phyloP scores from a whole-genome alignment of 2,888 invertebrate species.

The Dichetophora obliterata region DNA sequence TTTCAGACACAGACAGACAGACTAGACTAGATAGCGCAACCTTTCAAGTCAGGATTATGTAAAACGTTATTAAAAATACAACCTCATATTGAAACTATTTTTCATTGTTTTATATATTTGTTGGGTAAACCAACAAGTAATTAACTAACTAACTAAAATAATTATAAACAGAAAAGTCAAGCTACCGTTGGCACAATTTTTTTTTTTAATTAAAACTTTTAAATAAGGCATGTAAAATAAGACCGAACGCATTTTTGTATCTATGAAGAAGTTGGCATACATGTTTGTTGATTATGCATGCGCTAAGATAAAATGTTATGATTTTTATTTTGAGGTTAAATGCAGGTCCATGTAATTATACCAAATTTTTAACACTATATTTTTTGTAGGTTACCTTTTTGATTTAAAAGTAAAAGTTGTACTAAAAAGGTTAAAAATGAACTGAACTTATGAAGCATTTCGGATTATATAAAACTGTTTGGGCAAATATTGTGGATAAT shows the following conservation, averaged over 20 bases:
- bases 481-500: no score
- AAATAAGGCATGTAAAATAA: background rate
- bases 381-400: background rate
- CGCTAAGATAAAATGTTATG: background rate
- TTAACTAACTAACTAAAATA: background rate
- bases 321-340: background rate
- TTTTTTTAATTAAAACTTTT: constrained; percentile 15
- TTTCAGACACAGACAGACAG: background rate
- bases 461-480: background rate
- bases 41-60: constrained; percentile 28
- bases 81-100: constrained; percentile 17
- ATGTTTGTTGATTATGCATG: constrained; percentile 11
- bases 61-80: constrained; percentile 27
- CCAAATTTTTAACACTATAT: background rate
- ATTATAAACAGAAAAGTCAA: background rate
- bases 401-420: constrained; percentile 31
- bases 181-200: constrained; percentile 9
- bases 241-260: constrained; percentile 15
- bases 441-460: background rate
- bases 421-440: background rate
- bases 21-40: constrained; percentile 10
- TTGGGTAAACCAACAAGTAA: background rate
- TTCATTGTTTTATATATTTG: background rate
- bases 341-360: background rate
- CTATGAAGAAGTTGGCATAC: background rate